Conservation (phyloP, 2,113 vertebrate genomes). For the Crotophaga sulcirostris region DNA sequence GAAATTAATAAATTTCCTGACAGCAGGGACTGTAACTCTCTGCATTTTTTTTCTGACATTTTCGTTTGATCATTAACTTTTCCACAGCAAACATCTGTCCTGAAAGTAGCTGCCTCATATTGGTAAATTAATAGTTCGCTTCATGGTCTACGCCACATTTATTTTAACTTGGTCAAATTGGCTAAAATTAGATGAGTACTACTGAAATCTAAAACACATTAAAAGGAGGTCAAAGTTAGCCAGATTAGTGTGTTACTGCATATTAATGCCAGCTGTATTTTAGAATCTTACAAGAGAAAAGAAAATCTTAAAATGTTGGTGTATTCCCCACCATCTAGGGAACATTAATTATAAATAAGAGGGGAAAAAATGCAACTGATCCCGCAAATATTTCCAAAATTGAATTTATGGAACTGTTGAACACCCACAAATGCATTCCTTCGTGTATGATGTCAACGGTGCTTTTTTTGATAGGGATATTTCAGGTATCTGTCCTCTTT, state of each 20-base stretch:
- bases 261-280: background rate
- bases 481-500: background rate
- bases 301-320: background rate
- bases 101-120: background rate
- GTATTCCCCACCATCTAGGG: background rate
- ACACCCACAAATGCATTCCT: background rate
- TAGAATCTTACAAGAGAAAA: background rate
- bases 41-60: background rate
- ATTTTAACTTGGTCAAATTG: constrained; percentile 2
- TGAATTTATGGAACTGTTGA: background rate
- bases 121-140: constrained; percentile 1
- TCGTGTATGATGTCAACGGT: background rate
- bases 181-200: background rate
- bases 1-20: constrained; percentile 42
- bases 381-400: background rate
- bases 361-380: background rate
- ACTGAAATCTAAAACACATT: background rate
- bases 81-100: background rate
- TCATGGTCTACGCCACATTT: background rate
- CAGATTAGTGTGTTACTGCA: background rate
- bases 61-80: background rate
- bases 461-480: background rate
- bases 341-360: background rate
- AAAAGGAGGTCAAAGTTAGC: background rate
- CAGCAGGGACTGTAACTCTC: background rate